A percentile compares a stretch with the other conserved stretches of the same genome.
Conservation (phyloP, 2,113 vertebrate genomes). For the Chelonoidis abingdonii region DNA sequence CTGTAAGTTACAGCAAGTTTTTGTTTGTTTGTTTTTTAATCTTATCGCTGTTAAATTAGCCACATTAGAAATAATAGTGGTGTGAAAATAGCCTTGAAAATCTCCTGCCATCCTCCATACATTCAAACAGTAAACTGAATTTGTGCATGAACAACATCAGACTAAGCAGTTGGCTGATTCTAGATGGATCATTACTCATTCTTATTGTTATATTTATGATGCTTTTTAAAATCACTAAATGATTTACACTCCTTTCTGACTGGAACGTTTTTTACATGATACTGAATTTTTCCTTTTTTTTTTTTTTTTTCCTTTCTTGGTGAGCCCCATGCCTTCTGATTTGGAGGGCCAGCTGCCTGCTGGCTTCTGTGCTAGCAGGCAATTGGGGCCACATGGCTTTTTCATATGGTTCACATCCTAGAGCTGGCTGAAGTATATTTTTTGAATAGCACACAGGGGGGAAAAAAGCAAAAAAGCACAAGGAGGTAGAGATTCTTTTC, state of each 20-base stretch:
- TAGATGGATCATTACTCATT: background rate
- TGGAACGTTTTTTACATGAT: background rate
- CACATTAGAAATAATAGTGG: background rate
- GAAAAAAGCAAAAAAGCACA: background rate
- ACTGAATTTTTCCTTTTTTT: background rate
- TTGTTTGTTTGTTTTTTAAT: background rate
- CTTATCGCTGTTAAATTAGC: background rate
- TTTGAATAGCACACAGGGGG: accelerated
- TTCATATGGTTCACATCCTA: background rate
- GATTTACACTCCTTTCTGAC: background rate
- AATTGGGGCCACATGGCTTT: background rate
- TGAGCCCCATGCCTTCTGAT: background rate
- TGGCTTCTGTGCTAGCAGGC: accelerated
- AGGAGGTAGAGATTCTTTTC: background rate
- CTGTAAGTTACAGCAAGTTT: background rate
- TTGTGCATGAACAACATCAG: background rate
- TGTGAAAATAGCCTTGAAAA: background rate
- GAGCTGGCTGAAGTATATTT: background rate
- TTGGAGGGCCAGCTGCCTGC: background rate
- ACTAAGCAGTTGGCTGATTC: background rate
- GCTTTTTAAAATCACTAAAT: background rate
- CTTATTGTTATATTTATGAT: background rate
- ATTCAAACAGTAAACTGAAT: background rate
- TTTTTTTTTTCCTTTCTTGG: background rate
- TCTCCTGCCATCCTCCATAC: background rate